Base-by-base conservation (phyloP, 2,113 vertebrate species). In the Periophthalmus modestus region DNA sequence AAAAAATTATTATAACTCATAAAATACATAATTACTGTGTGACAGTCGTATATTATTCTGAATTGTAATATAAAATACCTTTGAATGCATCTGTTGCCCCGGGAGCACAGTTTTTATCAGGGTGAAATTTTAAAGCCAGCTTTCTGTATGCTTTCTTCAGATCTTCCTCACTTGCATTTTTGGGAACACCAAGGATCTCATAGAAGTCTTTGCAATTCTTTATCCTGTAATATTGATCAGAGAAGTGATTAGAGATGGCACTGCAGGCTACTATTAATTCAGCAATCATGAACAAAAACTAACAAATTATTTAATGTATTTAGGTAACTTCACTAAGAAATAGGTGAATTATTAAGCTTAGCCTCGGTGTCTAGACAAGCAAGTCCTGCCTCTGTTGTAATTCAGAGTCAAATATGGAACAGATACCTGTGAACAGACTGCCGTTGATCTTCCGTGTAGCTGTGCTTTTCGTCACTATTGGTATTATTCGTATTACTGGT, bases 1-100 rank as follows among this genome's bases (percentile, higher is more conserved):
- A 39, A 28, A 28, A 28, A 28, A 4, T 39, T 39, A 0, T 39
- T 39, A 39, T 39, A 50, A 50, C 48, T 50, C 48, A 50, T 5
- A 50, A 28, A 16, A 50, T 50, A 1, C 15, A 18, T 50, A 5
- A 50, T 50, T 50, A 50, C n/a, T 23, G 54, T 57, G 54, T 1
- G 12, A 57, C 55, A 57, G n/a, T 11, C 7, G 48, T 52, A 52
- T 3, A 57, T 57, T 57, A 23, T 57, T 23, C 9, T 12, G 11
- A 24, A 58, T 21, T 23, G 6, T 59, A 18, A 62, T 14, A 18
- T 43, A n/a, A 11, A 65, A 15, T 89, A 97, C 96, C 97, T 98
- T 98, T 98, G 82, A 98, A 98, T 39, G 97, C 96, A 23, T 98
- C 97, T 1, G 96, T 98, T 16, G 96, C 97, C 68, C 96, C 97